Evolutionary conservation across 2,113 vertebrate genomes (phyloP).

Genomic region (Microcebus jonahi): DNA sequence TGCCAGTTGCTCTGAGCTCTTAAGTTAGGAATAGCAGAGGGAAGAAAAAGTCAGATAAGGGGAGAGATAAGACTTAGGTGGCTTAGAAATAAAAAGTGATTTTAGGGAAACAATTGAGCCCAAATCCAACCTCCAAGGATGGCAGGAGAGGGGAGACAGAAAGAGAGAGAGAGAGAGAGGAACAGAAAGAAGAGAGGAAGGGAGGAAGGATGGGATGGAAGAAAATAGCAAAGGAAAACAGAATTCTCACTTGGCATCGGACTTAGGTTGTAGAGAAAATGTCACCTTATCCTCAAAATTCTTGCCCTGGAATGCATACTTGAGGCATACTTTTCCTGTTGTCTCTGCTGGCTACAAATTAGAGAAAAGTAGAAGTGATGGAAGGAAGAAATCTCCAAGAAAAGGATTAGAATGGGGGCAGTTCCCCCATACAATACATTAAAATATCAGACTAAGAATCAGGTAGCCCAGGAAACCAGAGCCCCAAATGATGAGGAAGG

Average conservation of each 20-base stretch:
- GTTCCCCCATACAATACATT: neutral
- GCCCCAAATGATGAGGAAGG: neutral
- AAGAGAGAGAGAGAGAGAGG: no score
- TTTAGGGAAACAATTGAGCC: neutral
- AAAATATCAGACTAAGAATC: neutral
- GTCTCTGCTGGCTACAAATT: slow-evolving; percentile 49
- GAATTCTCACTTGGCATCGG: slow-evolving; percentile 68
- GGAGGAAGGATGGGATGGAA: neutral
- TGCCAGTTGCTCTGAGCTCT: no score
- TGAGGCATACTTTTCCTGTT: slow-evolving; percentile 63
- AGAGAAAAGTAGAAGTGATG: neutral
- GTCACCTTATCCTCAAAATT: slow-evolving; percentile 51
- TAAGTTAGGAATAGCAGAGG: neutral
- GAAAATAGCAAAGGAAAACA: neutral
- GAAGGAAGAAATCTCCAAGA: neutral
- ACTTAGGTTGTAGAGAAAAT: slow-evolving; percentile 69
- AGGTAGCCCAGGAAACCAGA: neutral
- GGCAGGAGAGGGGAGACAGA: no score
- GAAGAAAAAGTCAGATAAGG: neutral
- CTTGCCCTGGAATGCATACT: slow-evolving; percentile 67
- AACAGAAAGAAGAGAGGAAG: accelerated
- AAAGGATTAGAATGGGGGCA: neutral
- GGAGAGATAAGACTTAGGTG: neutral
- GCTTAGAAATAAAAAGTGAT: neutral
- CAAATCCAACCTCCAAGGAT: neutral